Conservation (phyloP, 2,797 vertebrate species). For the Poeciliopsis infans region DNA sequence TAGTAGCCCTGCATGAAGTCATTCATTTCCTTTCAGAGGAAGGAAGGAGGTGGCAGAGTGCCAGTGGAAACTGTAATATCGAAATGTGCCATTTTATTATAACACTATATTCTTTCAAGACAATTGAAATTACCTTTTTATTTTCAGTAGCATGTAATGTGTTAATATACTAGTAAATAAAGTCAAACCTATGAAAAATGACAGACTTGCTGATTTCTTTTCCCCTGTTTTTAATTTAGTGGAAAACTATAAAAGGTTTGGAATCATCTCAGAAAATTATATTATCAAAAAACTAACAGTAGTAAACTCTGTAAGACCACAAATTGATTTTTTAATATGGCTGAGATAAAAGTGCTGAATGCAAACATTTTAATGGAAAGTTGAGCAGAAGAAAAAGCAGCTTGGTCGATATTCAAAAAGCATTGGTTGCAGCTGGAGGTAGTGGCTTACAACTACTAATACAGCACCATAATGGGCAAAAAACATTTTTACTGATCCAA, state of each 20-base stretch:
- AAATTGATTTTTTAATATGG: background rate
- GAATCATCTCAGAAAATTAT: background rate
- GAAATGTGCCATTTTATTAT: slow-evolving; percentile 96
- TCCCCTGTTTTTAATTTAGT: background rate
- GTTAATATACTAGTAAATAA: slow-evolving; percentile 97
- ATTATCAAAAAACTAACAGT: background rate
- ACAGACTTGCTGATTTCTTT: background rate
- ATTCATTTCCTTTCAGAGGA: slow-evolving; percentile 71
- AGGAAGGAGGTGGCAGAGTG: slow-evolving; percentile 76
- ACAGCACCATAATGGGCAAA: no score
- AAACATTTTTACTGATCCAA: background rate
- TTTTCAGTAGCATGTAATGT: slow-evolving; percentile 97
- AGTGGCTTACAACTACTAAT: no score
- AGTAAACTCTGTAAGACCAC: background rate
- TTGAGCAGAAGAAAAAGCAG: background rate
- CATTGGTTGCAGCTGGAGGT: no score
- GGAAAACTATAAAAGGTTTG: background rate
- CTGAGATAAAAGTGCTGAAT: background rate
- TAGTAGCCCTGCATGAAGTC: slow-evolving; percentile 84
- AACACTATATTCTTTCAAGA: slow-evolving; percentile 97
- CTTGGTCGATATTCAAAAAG: no score
- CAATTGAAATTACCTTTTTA: slow-evolving; percentile 87
- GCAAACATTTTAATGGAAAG: background rate
- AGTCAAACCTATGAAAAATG: slow-evolving; percentile 84
- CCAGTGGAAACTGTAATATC: slow-evolving; percentile 80